Conservation (phyloP, 1,140 invertebrate genomes). For the Coboldia fuscipes region DNA sequence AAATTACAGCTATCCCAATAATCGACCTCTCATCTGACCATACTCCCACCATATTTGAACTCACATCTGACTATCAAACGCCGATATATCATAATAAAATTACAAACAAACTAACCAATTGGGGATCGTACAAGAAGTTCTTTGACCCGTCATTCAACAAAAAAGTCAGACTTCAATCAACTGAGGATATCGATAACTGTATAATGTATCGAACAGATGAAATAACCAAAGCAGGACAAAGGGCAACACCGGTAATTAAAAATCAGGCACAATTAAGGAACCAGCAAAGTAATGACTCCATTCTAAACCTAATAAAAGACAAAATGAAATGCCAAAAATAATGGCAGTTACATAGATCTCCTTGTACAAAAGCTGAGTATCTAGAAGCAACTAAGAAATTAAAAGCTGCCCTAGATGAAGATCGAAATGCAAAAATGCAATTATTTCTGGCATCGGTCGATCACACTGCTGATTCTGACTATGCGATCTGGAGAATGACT, state of each 20-base stretch:
- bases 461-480: neutral
- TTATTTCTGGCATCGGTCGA: neutral
- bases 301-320: neutral
- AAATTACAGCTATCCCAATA: conserved; percentile 4
- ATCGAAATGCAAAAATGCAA: neutral
- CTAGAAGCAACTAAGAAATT: neutral
- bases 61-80: conserved; percentile 8
- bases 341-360: neutral
- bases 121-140: neutral
- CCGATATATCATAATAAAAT: neutral
- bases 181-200: neutral
- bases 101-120: neutral
- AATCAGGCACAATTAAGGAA: neutral
- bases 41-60: conserved; percentile 8
- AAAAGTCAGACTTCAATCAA: neutral
- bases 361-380: neutral
- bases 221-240: neutral
- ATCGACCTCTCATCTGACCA: conserved; percentile 9
- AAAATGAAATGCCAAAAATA: neutral
- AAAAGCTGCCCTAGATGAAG: neutral
- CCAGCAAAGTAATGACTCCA: neutral
- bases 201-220: neutral
- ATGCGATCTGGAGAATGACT: no score
- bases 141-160: neutral
- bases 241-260: neutral